Percentiles rank a stretch among this genome's conserved stretches.
phyloP scores from a whole-genome alignment of 2,113 vertebrate genomes.

The Clarias gariepinus region DNA sequence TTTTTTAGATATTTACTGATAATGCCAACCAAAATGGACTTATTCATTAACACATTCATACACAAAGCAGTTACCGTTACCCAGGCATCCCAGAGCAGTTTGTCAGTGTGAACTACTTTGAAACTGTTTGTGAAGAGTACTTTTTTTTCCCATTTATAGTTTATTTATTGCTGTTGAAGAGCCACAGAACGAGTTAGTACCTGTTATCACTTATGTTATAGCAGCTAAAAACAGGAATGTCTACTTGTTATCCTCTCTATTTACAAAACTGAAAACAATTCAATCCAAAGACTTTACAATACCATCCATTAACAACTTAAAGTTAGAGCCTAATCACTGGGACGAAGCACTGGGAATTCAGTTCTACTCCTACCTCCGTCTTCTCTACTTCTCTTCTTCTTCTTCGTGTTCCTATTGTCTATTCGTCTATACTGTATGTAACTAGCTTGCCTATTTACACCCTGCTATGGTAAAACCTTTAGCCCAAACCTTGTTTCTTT shows the following conservation, averaged over 20 bases:
- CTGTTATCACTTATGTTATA: background rate
- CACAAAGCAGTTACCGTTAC: background rate
- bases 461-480: too few relatives aligned
- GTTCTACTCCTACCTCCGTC: too few relatives aligned
- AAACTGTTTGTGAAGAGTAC: background rate
- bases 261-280: background rate
- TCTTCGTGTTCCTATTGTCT: too few relatives aligned
- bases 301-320: background rate
- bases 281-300: background rate
- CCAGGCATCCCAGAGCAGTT: background rate
- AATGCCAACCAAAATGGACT: slow-evolving; percentile 2
- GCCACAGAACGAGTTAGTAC: background rate
- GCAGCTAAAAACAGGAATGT: background rate
- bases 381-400: too few relatives aligned
- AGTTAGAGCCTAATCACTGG: background rate
- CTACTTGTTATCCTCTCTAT: background rate
- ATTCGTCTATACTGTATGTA: too few relatives aligned
- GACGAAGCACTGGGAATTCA: background rate
- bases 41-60: background rate
- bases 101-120: background rate
- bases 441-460: background rate
- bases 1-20: slow-evolving; percentile 63
- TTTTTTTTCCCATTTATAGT: background rate
- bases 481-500: too few relatives aligned
- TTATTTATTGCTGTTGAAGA: background rate